phyloP scores from a whole-genome alignment of 2,797 vertebrate species.

The Salmo trutta region DNA sequence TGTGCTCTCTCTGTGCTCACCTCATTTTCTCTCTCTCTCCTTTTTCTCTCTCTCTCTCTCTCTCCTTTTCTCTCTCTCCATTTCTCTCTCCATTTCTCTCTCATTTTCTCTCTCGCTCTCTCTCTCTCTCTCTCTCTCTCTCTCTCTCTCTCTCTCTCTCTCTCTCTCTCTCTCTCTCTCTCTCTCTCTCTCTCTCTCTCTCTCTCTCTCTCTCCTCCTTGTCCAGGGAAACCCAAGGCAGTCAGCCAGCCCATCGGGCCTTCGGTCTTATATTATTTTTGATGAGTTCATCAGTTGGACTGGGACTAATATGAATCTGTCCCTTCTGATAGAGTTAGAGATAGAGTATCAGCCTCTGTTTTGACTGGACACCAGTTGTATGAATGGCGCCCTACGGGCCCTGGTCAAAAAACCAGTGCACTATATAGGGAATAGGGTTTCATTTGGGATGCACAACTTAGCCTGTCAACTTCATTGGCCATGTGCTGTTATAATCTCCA shows the following conservation, averaged over 20 bases:
- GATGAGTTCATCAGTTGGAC: slow-evolving; percentile 69
- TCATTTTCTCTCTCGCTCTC: neutral
- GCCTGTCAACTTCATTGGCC: neutral
- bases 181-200: neutral
- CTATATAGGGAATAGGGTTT: neutral
- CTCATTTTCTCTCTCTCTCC: neutral
- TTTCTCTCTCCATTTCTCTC: neutral
- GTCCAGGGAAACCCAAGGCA: slow-evolving; percentile 44
- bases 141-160: neutral
- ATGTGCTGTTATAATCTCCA: no score
- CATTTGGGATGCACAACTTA: neutral
- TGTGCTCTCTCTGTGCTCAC: slow-evolving; percentile 4
- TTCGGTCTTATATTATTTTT: slow-evolving; percentile 68
- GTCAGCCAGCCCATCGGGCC: slow-evolving; percentile 51
- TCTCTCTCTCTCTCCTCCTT: slow-evolving; percentile 30
- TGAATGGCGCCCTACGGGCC: neutral
- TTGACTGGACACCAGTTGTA: slow-evolving; percentile 26
- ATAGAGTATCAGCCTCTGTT: slow-evolving; percentile 53
- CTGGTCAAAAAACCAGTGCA: neutral
- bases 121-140: neutral
- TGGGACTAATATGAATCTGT: slow-evolving; percentile 68
- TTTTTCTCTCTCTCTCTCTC: neutral
- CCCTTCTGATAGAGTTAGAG: slow-evolving; percentile 54
- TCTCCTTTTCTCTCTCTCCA: neutral
- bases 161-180: neutral